Evolutionary conservation across 2,113 vertebrate genomes (phyloP).

Genomic region (Urocitellus parryii): DNA sequence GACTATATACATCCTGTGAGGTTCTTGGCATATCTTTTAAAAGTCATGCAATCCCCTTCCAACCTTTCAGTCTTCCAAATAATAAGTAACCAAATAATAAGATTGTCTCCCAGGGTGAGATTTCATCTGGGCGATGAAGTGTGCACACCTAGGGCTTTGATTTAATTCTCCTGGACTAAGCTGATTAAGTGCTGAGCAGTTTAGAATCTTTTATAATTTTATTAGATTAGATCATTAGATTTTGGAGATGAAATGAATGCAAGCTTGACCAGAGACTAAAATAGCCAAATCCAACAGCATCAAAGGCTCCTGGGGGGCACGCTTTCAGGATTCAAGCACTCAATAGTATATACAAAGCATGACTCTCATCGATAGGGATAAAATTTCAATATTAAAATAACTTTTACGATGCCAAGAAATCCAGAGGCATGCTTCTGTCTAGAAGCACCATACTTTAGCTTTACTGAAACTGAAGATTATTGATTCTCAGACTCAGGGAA

Average conservation of each 20-base stretch:
- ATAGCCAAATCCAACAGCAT: constrained; percentile 48
- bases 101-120: constrained; percentile 81
- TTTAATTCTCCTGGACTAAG: constrained; percentile 86
- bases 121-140: constrained; percentile 79
- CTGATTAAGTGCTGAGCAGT: constrained; percentile 86
- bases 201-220: constrained; percentile 86
- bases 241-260: constrained; percentile 84
- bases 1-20: not conserved
- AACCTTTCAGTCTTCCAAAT: constrained; percentile 58
- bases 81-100: constrained; percentile 83
- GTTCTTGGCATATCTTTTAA: constrained; percentile 51
- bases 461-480: constrained; percentile 71
- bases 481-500: constrained; percentile 54
- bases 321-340: constrained; percentile 12
- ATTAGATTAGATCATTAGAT: constrained; percentile 85
- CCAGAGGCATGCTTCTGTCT: constrained; percentile 53
- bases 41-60: constrained; percentile 62
- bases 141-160: constrained; percentile 83
- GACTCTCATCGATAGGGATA: not conserved
- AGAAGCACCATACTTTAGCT: constrained; percentile 43
- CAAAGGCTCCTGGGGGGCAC: not conserved
- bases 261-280: constrained; percentile 78
- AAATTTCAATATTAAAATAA: constrained; percentile 45
- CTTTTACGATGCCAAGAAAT: constrained; percentile 60
- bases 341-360: not conserved